Evolutionary conservation across 1,140 invertebrate species (phyloP), one percentile per base, ranked within the genome.

Genomic region (Neodiprion virginianus): DNA sequence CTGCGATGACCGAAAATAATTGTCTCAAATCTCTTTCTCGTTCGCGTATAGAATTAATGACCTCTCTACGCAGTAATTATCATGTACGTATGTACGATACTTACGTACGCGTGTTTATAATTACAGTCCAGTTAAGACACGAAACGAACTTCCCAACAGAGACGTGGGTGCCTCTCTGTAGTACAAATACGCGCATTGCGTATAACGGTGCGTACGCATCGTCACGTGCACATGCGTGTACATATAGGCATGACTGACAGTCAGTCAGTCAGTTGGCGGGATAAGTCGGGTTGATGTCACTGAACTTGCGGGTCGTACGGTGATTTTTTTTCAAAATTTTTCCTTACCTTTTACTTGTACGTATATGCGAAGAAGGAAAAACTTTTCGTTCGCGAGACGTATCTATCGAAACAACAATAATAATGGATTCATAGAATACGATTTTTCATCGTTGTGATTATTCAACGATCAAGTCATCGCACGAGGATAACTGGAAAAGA

Each of bases 201-300:
- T 71, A 82, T 86, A 86, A 86, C 84, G 84, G 84, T 86, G 81
- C 79, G 78, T 78, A 61, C 74, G 73, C 67, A 79, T 77, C 82
- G 82, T 86, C 84, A 86, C 84, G 84, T 61, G 53, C 84, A 85
- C 79, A 76, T 79, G 81, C 82, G 82, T 84, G 78, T 84, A 40
- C 28, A 40, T 40, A 40, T 40, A 40, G 28, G 2, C 1, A 40
- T 40, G 28, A 5, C 28, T 40, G 28, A 40, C 28, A 40, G 28
- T 40, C 28, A 3, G 28, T 40, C 28, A 40, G 28, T 40, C 28
- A 40, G 28, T 40, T 40, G 28, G 28, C 28, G 28, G 28, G 28
- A 40, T 40, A 40, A 40, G 28, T 40, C 28, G 28, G 28, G 28
- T 40, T 81, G 80, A 84, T 86, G 84, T 86, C 84, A 86, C 84